Evolutionary conservation across 2,888 invertebrate species (phyloP), one percentile per base, ranked within the genome.

Genomic region (Campoplex capitator): DNA sequence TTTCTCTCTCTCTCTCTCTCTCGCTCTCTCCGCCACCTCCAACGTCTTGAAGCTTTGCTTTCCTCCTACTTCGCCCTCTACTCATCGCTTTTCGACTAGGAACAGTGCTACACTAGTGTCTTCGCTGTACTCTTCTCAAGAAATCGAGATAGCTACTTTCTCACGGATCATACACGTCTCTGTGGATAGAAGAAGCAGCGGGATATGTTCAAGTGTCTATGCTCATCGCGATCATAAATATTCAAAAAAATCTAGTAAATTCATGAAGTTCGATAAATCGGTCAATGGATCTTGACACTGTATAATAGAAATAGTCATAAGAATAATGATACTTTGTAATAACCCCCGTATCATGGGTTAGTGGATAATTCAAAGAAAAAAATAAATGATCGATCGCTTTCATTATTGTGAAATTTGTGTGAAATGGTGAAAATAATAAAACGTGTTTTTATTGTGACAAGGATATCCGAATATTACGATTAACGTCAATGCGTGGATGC

Each of bases 11-110:
- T 78, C 58, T 82, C 75, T 65, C 82, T 79, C 82, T 76, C 23
- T 48, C 62, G 67, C 18, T 83, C 70, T 65, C 81, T 65, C 82
- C 85, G 67, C 73, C 81, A 65, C 56, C 77, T 32, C 54, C 73
- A 45, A 45, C 68, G 16, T 56, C 83, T 28, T 73, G 83, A 28
- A 77, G 67, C 78, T 67, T 65, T 38, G 51, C 86, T 87, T 80
- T 84, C 83, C 81, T 84, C 77, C 73, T 62, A 65, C 79, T 58
- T 62, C 84, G 78, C 71, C 78, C 70, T 87, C 82, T 79, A 83
- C 84, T 84, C 87, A 83, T 82, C 82, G 87, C 75, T 87, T 82
- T 79, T 45, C 84, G 70, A 62, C 84, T 82, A 82, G 78, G 70
- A 84, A 38, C 87, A 83, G 77, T 76, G 48, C 58, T 62, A 81